Base-by-base conservation (phyloP, 1,140 invertebrate genomes). In the Polypedilum pembai region DNA sequence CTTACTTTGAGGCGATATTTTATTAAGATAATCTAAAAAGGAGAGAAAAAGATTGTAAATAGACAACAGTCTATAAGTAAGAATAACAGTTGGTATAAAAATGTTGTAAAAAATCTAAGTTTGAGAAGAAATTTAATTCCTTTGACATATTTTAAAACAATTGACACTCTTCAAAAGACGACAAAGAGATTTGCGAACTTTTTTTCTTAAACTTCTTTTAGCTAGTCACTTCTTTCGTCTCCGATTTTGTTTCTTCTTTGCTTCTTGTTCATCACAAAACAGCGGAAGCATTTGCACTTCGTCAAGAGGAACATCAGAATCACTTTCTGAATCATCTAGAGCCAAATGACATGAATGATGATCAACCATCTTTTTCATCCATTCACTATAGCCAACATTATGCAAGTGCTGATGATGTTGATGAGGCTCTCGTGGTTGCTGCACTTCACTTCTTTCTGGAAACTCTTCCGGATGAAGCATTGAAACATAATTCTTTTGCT, bases 1-100 rank as follows among this genome's bases (percentile, higher is more conserved):
- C 65, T 69, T 69, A 69, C 65, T 69, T 69, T 69, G 7, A 69
- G 20, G 7, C 65, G 65, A 69, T 69, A 69, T 69, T 69, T 69
- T 69, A 69, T 69, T 69, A 69, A 69, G 18, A 69, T 21, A 18
- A 69, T 69, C 65, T 69, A 69, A 21, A 69, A 69, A 69, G 20
- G 17, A 69, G 18, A 69, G 18, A 21, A 69, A n/a, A 69, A 69
- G 45, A 56, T n/a, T 33, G 8, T 56, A 15, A 56, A 56, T 56
- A 33, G 24, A 5, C 45, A 56, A 56, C 12, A 56, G 15, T 12
- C 8, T 45, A n/a, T 56, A n/a, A n/a, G 45, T 56, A 4, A 12
- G 10, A 56, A 12, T n/a, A 56, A 56, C 4, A 56, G 12, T 12
- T 12, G 12, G 12, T 12, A n/a, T n/a, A 56, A 15, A 12, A 56